Base-by-base conservation (phyloP, 2,888 invertebrate species). In the Helleia helle region DNA sequence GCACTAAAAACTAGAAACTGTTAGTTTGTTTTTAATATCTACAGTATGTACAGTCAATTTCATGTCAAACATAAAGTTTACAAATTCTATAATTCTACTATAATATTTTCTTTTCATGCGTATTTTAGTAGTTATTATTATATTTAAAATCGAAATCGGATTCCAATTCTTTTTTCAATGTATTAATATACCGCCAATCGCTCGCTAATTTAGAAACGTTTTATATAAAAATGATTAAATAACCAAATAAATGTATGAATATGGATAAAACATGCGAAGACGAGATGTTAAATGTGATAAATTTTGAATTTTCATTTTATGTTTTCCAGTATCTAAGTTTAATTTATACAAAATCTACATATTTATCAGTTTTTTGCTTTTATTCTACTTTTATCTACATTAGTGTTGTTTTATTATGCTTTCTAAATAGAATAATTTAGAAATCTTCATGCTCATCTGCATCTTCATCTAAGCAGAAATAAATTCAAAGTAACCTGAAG, bases 401-500 rank as follows among this genome's bases (percentile, higher is more conserved):
- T 13, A 2, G 17, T 38, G 26, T 38, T 9, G 22, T 8, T 4
- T n/a, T n/a, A n/a, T n/a, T n/a, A n/a, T n/a, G n/a, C 7, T 14
- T 2, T 29, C 12, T n/a, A 36, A 24, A 9, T 15, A 15, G 4
- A 5, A 14, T 14, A 11, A 13, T 40, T 40, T 9, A 25, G 18
- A 40, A 15, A 29, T 8, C 9, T 37, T 27, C 34, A 36, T 40
- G 36, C 34, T 17, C 17, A 9, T 39, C 9, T 40, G 26, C 22
- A 34, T 8, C 22, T 7, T 17, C 40, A 29, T 15, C 39, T 40
- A 27, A 38, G 39, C 30, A 49, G 49, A 49, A 49, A 49, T 49
- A 67, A 53, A 52, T 54, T 57, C 49, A 52, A 51, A 68, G 56
- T 75, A 79, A 84, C 84, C 84, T 84, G 83, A 84, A 66, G 80